Evolutionary conservation across 2,797 vertebrate genomes (phyloP).

Genomic region (Xiphophorus birchmanni): DNA sequence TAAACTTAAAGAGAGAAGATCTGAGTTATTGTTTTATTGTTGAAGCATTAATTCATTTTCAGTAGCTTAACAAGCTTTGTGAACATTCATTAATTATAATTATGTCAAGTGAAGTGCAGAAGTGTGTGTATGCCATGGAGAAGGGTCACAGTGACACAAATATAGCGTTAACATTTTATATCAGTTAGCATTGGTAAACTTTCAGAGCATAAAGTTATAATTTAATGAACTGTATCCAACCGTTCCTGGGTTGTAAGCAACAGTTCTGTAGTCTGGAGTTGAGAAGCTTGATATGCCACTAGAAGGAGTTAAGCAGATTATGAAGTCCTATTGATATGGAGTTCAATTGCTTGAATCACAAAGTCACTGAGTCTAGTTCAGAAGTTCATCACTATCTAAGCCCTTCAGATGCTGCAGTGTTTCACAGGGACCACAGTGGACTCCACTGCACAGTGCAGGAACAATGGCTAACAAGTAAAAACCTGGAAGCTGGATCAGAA

Average conservation of each 20-base stretch:
- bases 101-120: not conserved
- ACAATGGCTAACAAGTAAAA: conserved; percentile 46
- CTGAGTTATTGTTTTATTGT: not conserved
- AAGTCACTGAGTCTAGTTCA: conserved; percentile 43
- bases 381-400: conserved; percentile 59
- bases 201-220: not conserved
- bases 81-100: no score
- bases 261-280: conserved; percentile 1
- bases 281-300: conserved; percentile 13
- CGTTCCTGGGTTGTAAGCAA: not conserved
- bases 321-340: conserved; percentile 17
- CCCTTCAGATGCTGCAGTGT: conserved; percentile 37
- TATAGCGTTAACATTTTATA: not conserved
- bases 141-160: not conserved
- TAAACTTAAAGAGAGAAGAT: not conserved
- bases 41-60: not conserved
- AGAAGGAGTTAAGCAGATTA: conserved; percentile 47
- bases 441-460: conserved; percentile 37
- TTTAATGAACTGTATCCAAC: conserved; percentile 3
- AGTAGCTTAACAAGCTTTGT: not conserved
- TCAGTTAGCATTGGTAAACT: not conserved
- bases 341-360: conserved; percentile 35
- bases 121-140: not conserved
- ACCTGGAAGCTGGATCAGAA: conserved; percentile 44
- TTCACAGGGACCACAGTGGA: conserved; percentile 35